These are phyloP conservation scores for Chitala chitala DNA, from an alignment of 2,113 vertebrate species.

Conservation along the genomic window DNA sequence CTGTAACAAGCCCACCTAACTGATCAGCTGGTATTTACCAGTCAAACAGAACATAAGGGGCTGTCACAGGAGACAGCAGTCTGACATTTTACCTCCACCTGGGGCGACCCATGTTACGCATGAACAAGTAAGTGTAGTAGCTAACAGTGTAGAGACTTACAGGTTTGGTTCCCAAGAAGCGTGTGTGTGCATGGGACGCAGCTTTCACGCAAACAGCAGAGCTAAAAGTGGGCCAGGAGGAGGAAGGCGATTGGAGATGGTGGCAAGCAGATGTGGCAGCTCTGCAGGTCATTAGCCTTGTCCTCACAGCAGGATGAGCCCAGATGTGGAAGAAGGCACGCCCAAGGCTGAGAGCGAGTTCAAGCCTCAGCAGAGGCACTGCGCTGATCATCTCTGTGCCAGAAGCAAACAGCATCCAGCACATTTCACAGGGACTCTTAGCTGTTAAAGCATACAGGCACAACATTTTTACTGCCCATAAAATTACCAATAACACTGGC, in stretches of 20 bases:
- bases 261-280: background rate
- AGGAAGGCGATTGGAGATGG: background rate
- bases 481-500: no score
- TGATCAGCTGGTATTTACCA: no score
- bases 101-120: background rate
- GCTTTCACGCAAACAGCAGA: background rate
- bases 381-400: background rate
- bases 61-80: no score
- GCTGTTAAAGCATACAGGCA: no score
- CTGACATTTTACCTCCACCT: no score
- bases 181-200: background rate
- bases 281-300: constrained; percentile 15
- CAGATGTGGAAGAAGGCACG: background rate
- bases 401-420: no score
- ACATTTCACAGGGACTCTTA: no score
- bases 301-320: constrained; percentile 21
- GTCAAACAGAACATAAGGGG: no score
- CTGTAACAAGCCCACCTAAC: no score
- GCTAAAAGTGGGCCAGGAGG: background rate
- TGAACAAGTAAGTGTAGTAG: background rate
- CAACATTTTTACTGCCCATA: no score
- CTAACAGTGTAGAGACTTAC: constrained; percentile 19
- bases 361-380: background rate
- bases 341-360: background rate
- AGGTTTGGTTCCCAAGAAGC: constrained; percentile 38